Base-by-base conservation (phyloP, 1,140 invertebrate species). In the Cepaea nemoralis region DNA sequence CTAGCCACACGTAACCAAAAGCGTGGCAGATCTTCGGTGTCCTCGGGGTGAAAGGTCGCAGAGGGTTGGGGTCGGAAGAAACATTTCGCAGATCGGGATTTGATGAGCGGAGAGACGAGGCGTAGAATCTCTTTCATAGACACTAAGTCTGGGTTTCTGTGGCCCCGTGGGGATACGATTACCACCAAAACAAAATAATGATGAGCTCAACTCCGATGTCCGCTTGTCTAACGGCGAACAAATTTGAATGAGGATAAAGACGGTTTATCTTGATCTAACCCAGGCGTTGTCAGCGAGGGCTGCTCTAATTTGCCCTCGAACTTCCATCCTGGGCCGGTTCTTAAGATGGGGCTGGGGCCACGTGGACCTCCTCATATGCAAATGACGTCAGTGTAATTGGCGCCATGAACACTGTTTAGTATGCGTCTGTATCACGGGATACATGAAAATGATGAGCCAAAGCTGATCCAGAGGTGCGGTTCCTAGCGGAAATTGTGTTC, bases 401-500 rank as follows among this genome's bases (percentile, higher is more conserved):
- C 66, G 77, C 37, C 76, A 40, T 39, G 35, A 69, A n/a, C 63
- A 27, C 63, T 78, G 63, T 48, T 79, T 79, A 79, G 63, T 79
- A 69, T 69, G 77, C 77, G 40, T 19, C 8, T 0, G 16, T 1
- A 42, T 59, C 0, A 6, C 1, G 3, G 76, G 76, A 63, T 78
- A 78, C 76, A 79, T 33, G 77, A 79, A 79, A 79, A 79, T 79
- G 77, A 79, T 79, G 77, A 79, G 77, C 35, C 67, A 78, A 39
- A 63, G 63, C 59, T 16, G 63, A 79, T 69, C 55, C 77, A 59
- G 24, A 42, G 66, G 77, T 35, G 59, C 63, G 27, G 77, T 1
- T 31, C 37, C 14, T 2, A 42, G 40, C 10, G 77, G 77, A 79
- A 67, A 79, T 79, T 79, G 63, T 79, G 55, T 69, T n/a, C 77